A percentile compares a stretch with the other conserved stretches of the same genome.
Conservation (phyloP, 2,797 vertebrate species). For the Lutjanus argentimaculatus region DNA sequence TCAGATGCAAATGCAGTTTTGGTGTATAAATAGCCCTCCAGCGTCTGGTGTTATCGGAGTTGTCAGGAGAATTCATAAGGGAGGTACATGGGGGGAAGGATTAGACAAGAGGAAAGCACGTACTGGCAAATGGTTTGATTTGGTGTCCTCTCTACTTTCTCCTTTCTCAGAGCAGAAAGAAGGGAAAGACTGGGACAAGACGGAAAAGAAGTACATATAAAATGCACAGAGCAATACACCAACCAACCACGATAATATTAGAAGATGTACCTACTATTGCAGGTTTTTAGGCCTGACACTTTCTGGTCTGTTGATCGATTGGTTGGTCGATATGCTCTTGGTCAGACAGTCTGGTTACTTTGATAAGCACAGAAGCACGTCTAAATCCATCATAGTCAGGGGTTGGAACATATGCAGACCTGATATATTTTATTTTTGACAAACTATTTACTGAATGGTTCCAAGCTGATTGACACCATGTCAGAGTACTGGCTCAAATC, state of each 20-base stretch:
- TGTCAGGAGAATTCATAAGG: slow-evolving; percentile 68
- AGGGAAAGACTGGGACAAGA: slow-evolving; percentile 17
- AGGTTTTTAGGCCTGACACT: neutral
- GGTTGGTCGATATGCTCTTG: no score
- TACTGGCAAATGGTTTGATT: slow-evolving; percentile 58
- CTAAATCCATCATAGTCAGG: no score
- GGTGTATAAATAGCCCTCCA: slow-evolving; percentile 64
- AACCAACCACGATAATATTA: neutral
- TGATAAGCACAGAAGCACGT: no score
- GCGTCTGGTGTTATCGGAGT: slow-evolving; percentile 54
- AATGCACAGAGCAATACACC: neutral
- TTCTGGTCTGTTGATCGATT: no score
- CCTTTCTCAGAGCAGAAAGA: slow-evolving; percentile 27
- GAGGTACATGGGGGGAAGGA: slow-evolving; percentile 34
- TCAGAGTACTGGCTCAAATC: no score
- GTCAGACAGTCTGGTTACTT: no score
- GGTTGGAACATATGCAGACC: no score
- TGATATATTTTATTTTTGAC: no score
- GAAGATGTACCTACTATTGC: slow-evolving; percentile 3
- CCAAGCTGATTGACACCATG: no score
- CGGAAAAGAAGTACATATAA: slow-evolving; percentile 8
- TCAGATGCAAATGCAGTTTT: slow-evolving; percentile 67
- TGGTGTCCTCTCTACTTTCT: slow-evolving; percentile 50
- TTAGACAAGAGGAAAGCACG: slow-evolving; percentile 54
- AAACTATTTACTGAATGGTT: no score